phyloP scores from a whole-genome alignment of 2,797 vertebrate species.

The Ptychadena robeensis region DNA sequence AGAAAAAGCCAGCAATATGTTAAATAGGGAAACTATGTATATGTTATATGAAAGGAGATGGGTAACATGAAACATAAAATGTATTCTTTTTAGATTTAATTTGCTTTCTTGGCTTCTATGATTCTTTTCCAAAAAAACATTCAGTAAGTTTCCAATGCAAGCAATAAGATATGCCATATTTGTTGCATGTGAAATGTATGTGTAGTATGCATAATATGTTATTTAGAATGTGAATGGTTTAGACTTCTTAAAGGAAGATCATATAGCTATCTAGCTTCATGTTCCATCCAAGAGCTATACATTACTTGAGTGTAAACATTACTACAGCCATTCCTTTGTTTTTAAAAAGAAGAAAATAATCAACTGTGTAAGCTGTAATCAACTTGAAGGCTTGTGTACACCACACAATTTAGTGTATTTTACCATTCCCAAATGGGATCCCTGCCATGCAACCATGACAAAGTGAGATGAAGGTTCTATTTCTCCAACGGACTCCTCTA shows the following conservation, averaged over 20 bases:
- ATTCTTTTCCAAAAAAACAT: too few relatives aligned
- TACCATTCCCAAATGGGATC: too few relatives aligned
- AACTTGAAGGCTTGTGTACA: background rate
- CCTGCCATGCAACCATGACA: too few relatives aligned
- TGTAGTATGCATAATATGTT: background rate
- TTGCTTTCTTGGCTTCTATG: too few relatives aligned
- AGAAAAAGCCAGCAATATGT: too few relatives aligned
- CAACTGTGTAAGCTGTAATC: background rate
- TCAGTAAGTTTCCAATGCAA: background rate
- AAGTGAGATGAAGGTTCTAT: too few relatives aligned
- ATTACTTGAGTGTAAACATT: background rate
- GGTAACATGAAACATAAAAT: too few relatives aligned
- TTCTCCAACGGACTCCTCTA: too few relatives aligned
- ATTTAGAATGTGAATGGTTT: background rate
- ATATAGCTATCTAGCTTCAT: background rate
- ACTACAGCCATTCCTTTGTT: background rate
- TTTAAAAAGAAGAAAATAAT: background rate
- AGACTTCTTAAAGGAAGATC: background rate
- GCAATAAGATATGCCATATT: background rate
- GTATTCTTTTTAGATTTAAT: too few relatives aligned
- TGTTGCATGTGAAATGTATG: background rate
- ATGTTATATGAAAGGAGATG: too few relatives aligned
- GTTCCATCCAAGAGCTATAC: background rate
- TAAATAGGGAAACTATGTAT: too few relatives aligned
- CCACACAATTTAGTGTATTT: too few relatives aligned